Percentiles rank a stretch among this genome's conserved stretches.
Conservation (phyloP, 2,888 invertebrate species). For the Chironomus riparius region DNA sequence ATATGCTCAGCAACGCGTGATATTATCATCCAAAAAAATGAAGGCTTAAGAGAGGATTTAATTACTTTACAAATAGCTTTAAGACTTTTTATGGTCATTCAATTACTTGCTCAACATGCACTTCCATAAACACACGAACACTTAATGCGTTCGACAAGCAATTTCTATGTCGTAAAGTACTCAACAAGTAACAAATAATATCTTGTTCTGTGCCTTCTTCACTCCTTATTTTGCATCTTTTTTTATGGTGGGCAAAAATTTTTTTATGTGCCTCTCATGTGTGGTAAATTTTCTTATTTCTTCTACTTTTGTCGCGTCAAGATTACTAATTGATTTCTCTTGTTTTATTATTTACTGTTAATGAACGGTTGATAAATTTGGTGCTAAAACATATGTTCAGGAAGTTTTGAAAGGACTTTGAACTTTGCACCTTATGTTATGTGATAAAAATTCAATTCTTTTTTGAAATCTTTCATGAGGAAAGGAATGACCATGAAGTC, state of each 20-base stretch:
- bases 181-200: background rate
- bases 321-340: constrained; percentile 15
- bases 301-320: background rate
- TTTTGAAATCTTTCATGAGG: too few species aligned
- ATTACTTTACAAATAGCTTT: background rate
- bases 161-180: background rate
- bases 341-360: background rate
- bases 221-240: background rate
- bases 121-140: background rate
- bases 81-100: background rate
- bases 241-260: background rate
- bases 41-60: background rate
- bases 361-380: too few species aligned
- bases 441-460: too few species aligned
- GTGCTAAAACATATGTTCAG: too few species aligned
- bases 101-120: background rate
- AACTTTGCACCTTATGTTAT: too few species aligned
- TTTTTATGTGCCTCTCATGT: background rate
- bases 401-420: too few species aligned
- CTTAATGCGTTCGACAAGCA: background rate
- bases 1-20: background rate
- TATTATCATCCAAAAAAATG: background rate
- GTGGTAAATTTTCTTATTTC: background rate
- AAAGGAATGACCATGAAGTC: too few species aligned
- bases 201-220: background rate